Percentiles rank a stretch among this genome's conserved stretches.
Evolutionary conservation across 2,113 vertebrate species (phyloP).

Genomic region (Clupea harengus): DNA sequence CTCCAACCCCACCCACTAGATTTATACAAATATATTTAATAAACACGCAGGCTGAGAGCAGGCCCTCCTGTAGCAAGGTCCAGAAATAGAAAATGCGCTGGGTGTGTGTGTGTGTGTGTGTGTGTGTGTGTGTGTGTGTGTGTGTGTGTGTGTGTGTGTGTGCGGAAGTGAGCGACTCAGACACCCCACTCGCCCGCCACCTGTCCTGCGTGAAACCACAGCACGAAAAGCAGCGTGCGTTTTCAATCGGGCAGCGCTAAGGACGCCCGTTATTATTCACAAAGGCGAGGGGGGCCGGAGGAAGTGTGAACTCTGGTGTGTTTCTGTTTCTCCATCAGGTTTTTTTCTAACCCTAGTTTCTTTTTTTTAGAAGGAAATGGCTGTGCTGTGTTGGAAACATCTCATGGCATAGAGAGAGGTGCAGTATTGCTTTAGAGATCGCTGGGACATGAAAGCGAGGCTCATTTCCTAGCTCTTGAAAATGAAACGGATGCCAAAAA

Average conservation of each 20-base stretch:
- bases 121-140: background rate
- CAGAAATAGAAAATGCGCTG: background rate
- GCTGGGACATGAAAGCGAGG: background rate
- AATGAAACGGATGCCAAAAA: background rate
- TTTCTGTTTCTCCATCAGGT: background rate
- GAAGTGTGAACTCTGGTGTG: conserved; percentile 16
- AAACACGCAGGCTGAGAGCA: background rate
- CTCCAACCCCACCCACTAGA: background rate
- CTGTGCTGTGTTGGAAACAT: background rate
- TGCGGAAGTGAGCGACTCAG: background rate
- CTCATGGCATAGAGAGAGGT: background rate
- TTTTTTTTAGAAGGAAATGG: background rate
- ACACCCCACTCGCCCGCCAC: conserved; percentile 7
- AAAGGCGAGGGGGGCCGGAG: background rate
- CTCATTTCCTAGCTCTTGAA: conserved; percentile 9
- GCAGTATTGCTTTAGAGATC: conserved; percentile 9
- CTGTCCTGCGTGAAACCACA: conserved; percentile 3
- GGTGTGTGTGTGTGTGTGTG: background rate
- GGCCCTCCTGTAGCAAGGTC: background rate
- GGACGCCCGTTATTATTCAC: background rate
- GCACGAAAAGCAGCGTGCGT: background rate
- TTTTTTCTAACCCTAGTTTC: too few species aligned
- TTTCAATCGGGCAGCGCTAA: background rate
- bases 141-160: background rate
- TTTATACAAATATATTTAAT: background rate